Conservation (phyloP, 2,888 invertebrate genomes). For the Nezara viridula region DNA sequence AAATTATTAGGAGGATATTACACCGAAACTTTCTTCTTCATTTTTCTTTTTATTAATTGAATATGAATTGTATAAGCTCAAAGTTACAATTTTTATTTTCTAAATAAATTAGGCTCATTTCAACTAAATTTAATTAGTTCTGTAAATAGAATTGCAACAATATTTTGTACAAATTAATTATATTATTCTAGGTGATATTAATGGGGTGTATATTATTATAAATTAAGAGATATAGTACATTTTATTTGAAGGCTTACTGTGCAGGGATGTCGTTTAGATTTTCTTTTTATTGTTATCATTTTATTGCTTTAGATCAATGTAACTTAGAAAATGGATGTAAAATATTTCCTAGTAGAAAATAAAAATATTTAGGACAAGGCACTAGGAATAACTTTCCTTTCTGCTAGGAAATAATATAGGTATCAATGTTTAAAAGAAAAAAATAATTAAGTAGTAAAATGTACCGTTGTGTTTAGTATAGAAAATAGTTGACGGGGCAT, state of each 20-base stretch:
- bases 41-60: slow-evolving; percentile 38
- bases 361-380: slow-evolving; percentile 55
- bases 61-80: slow-evolving; percentile 55
- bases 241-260: slow-evolving; percentile 58
- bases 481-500: slow-evolving; percentile 52
- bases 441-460: slow-evolving; percentile 56
- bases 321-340: slow-evolving; percentile 60
- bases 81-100: slow-evolving; percentile 48
- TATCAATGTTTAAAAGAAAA: slow-evolving; percentile 58
- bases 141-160: slow-evolving; percentile 61
- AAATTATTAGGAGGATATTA: slow-evolving; percentile 40
- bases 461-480: slow-evolving; percentile 55
- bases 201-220: slow-evolving; percentile 60
- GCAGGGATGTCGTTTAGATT: slow-evolving; percentile 60
- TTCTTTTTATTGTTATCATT: slow-evolving; percentile 57
- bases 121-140: slow-evolving; percentile 51
- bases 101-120: slow-evolving; percentile 55
- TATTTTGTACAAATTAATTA: slow-evolving; percentile 63
- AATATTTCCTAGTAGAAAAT: slow-evolving; percentile 59
- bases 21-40: background rate
- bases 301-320: slow-evolving; percentile 62
- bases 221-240: slow-evolving; percentile 53
- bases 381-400: slow-evolving; percentile 56
- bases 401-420: slow-evolving; percentile 58
- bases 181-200: slow-evolving; percentile 58